Conservation (phyloP, 2,113 vertebrate genomes). For the Pycnonotus jocosus region DNA sequence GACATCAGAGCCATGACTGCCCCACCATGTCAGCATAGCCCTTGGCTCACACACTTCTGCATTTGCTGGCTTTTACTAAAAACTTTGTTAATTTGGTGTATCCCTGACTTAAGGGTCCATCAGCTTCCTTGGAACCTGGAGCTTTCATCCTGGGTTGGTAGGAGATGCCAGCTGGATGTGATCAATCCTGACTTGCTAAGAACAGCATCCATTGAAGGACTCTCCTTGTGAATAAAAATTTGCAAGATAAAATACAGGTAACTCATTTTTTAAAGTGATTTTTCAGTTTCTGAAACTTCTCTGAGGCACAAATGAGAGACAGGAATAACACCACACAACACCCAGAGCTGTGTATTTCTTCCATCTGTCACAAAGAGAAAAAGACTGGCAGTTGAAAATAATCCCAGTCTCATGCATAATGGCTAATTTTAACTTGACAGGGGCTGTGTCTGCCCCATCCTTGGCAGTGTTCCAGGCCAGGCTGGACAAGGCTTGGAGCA, state of each 20-base stretch:
- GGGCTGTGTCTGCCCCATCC: accelerated
- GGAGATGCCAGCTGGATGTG: not conserved
- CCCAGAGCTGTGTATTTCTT: not conserved
- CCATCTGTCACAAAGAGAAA: not conserved
- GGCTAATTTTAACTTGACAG: not conserved
- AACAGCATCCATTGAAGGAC: not conserved
- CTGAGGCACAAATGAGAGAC: not conserved
- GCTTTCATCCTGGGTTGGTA: not conserved
- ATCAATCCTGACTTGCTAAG: not conserved
- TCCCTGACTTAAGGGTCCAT: not conserved
- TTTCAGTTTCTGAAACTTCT: not conserved
- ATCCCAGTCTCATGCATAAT: not conserved
- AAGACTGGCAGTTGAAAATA: not conserved
- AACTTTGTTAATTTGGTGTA: not conserved
- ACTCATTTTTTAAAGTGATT: not conserved
- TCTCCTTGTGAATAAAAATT: not conserved
- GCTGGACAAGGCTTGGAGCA: accelerated
- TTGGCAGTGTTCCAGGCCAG: not conserved
- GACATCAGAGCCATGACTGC: not conserved
- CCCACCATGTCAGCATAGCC: not conserved
- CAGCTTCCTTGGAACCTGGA: not conserved
- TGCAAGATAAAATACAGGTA: not conserved
- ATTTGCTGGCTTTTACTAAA: not conserved
- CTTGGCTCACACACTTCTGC: not conserved
- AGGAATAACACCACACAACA: not conserved